Conservation (phyloP, 2,888 invertebrate genomes). For the Luffia ferchaultella region DNA sequence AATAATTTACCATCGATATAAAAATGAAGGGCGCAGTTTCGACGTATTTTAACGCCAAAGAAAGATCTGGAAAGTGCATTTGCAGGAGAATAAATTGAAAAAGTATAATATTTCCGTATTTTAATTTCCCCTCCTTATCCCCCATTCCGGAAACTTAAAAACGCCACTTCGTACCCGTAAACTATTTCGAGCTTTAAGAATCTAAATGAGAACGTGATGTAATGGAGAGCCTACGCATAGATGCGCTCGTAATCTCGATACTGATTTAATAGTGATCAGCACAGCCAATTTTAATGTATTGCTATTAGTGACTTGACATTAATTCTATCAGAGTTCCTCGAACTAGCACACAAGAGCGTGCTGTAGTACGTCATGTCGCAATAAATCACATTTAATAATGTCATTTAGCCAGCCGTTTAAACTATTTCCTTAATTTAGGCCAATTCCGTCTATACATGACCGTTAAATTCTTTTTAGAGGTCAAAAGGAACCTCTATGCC, state of each 20-base stretch:
- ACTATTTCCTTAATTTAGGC: neutral
- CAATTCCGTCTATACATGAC: too few species aligned
- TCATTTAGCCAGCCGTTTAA: neutral
- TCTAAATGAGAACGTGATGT: too few species aligned
- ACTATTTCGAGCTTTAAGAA: too few species aligned
- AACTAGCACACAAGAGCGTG: neutral
- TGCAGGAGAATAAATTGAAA: too few species aligned
- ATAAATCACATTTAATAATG: neutral
- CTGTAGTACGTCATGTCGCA: neutral
- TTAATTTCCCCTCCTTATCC: too few species aligned
- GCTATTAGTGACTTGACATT: neutral
- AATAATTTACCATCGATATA: conserved; percentile 10
- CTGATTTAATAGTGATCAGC: neutral
- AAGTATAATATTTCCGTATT: too few species aligned
- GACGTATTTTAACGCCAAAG: neutral
- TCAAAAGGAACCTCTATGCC: too few species aligned
- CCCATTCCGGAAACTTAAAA: too few species aligned
- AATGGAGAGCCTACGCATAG: neutral
- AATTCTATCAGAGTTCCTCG: neutral
- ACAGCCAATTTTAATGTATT: neutral
- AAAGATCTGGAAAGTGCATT: too few species aligned
- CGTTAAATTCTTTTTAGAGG: too few species aligned
- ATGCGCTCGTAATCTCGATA: neutral
- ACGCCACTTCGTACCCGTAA: too few species aligned
- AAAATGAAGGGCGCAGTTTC: conserved; percentile 11